Base-by-base conservation (phyloP, 2,797 vertebrate species). In the Dicrostonyx torquatus region DNA sequence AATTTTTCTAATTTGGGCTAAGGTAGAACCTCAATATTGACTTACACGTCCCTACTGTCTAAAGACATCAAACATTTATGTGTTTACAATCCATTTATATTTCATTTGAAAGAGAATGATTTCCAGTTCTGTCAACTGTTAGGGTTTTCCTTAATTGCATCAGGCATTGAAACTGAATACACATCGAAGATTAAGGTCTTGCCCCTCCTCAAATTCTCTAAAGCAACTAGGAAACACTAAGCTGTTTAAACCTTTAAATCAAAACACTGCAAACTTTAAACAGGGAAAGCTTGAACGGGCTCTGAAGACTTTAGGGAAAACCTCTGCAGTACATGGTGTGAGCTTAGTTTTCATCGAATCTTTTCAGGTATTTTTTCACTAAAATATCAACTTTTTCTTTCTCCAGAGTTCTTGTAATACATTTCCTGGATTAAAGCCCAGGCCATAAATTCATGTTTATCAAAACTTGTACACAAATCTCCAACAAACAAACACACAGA, bases 171-270 rank as follows among this genome's bases (percentile, higher is more conserved):
- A 95, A 78, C 24, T 93, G 78, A 53, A 96, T 96, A 94, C 94
- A 90, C 29, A 53, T 97, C 83, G 88, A 80, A 17, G n/a, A 92
- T 95, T 94, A 97, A 40, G 26, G 7, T 2, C 34, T 40, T 53
- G 31, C 26, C 82, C 62, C 43, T 90, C 79, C 45, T 90, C 77
- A 93, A 93, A 95, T 87, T 72, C 22, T 84, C 64, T 86, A 82
- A 95, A 89, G 80, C 77, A 72, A 18, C 70, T 45, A 84, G 68
- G 92, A 93, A 68, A 88, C 5, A 6, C 29, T 92, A 90, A 92
- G 31, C 73, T 96, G 34, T 96, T 55, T 82, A 70, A 94, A 97
- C 76, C 80, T 96, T 97, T 87, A 95, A 93, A 94, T 96, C 88
- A 93, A 89, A 97, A 93, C 4, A 94, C 11, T 26, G 60, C 11